Percentiles rank a stretch among this genome's conserved stretches.
phyloP scores from a whole-genome alignment of 1,140 invertebrate genomes.

The Rhopalosiphum padi region DNA sequence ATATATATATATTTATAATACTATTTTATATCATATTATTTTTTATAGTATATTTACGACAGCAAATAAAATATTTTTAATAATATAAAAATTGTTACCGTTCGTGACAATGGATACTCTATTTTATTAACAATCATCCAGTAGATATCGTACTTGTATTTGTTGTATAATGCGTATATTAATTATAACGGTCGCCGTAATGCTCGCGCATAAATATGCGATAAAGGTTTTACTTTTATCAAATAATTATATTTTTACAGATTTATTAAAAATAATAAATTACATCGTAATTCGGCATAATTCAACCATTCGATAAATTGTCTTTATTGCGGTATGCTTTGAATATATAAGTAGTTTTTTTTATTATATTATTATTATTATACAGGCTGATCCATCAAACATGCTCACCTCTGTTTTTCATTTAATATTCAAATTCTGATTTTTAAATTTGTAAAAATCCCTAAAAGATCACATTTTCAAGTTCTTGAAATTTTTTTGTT shows the following conservation, averaged over 20 bases:
- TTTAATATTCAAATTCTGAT: too few species aligned
- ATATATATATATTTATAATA: too few species aligned
- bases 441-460: too few species aligned
- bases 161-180: background rate
- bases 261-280: background rate
- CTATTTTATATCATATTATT: constrained; percentile 5
- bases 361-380: too few species aligned
- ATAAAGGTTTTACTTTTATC: background rate
- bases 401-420: too few species aligned
- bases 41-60: constrained; percentile 10
- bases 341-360: background rate
- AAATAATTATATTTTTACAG: background rate
- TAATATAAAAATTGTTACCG: background rate
- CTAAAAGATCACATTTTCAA: too few species aligned
- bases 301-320: background rate
- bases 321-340: background rate
- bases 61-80: background rate
- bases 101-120: background rate
- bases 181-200: background rate
- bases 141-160: background rate
- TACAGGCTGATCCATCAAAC: too few species aligned
- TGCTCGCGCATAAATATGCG: background rate
- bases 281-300: background rate
- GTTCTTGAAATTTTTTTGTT: too few species aligned
- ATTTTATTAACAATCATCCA: constrained; percentile 4